Base-by-base conservation (phyloP, 2,113 vertebrate genomes). In the Amblyopsis rosae region DNA sequence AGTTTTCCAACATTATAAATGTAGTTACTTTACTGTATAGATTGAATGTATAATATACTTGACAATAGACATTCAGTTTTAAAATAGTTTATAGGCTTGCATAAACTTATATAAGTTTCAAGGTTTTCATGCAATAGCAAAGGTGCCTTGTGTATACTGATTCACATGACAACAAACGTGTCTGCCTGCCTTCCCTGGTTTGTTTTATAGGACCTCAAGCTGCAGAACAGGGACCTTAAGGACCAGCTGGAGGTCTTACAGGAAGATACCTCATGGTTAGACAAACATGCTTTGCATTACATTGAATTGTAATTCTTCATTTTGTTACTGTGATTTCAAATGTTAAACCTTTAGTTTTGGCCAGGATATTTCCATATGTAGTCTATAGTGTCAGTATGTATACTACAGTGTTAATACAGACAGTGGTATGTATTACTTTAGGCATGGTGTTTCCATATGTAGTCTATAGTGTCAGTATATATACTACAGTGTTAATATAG, bases 151-250 rank as follows among this genome's bases (percentile, higher is more conserved):
- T 16, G 8, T 55, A 55, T 16, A 7, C 35, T 41, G 35, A 41
- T 41, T 41, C 35, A 41, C 35, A 41, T 5, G 35, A 41, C 4
- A 6, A 8, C 35, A 5, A 41, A 41, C 6, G 4, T 41, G 35
- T 41, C 35, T 41, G 35, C 57, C 57, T 59, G 13, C 68, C 9
- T 15, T 58, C 13, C 33, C 74, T 45, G 76, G 50, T 82, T 41
- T 82, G 10, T 50, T 10, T 56, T 74, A 10, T 61, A 90, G 89
- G 77, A 82, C 48, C 86, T 90, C 65, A 83, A 77, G 67, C 67
- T 67, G 73, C 75, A 41, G 16, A 85, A 71, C 59, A 74, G 74
- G 61, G 62, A 82, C 59, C 72, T 83, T 47, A 81, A 9, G 50
- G 35, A 65, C 5, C 73, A 82, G 73, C 19, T 88, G 65, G 83